Base-by-base conservation (phyloP, 1,140 invertebrate species). In the Dreissena rostriformis region DNA sequence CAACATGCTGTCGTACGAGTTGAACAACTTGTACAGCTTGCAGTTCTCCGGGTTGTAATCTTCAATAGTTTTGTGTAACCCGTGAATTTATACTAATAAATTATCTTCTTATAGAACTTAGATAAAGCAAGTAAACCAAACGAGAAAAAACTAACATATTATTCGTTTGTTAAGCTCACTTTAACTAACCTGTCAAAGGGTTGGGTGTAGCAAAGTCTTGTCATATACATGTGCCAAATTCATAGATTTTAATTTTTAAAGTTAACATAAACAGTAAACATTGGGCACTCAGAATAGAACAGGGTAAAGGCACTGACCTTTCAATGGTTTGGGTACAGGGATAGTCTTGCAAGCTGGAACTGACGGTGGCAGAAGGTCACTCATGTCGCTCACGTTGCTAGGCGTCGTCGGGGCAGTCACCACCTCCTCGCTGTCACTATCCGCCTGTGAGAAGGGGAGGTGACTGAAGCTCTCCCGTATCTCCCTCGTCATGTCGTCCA, bases 21-120 rank as follows among this genome's bases (percentile, higher is more conserved):
- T 86, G 71, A 91, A 86, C 11, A 92, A 87, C 55, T 92, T 93
- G 84, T 91, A 93, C 15, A 90, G 86, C 24, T 88, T 68, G 65
- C 90, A 92, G 17, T 84, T 86, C 15, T 92, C 91, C 74, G 83
- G 85, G 70, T 88, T 88, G 81, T 93, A 94, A 28, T 93, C 93
- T 93, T 88, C 51, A 84, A 88, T 55, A 39, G 39, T 39, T 39
- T 39, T 39, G 39, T 39, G n/a, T n/a, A n/a, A n/a, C n/a, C n/a
- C n/a, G n/a, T n/a, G n/a, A n/a, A n/a, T n/a, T n/a, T 39, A 8
- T 39, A 39, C 8, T 39, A 39, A 39, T 39, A 39, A 39, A 39
- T 39, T 8, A 39, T 39, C 39, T 5, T 39, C 39, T 39, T 39
- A 39, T 8, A 2, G 39, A 39, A 39, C 39, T 39, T 39, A 8